Evolutionary conservation across 2,888 invertebrate species (phyloP), one percentile per base, ranked within the genome.

Genomic region (Gasteruption jaculator): DNA sequence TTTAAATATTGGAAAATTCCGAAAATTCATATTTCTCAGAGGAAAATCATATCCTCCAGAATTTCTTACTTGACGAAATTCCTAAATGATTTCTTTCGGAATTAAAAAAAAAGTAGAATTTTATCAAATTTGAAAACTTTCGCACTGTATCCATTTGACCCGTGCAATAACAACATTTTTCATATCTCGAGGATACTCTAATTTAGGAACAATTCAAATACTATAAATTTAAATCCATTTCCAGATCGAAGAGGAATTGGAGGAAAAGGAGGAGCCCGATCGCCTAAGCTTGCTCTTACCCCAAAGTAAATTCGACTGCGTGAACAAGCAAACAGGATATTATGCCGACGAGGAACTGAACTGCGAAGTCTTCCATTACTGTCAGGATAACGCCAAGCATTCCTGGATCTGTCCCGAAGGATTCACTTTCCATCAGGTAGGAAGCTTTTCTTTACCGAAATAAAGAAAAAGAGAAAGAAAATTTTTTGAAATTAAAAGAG

Each of bases 321-420:
- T 77, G 25, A 80, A 79, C 58, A 86, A 85, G 63, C 86, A 86
- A 63, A 86, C 88, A 8, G 92, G 92, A 6, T 93, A 92, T 73
- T 92, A 92, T 65, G 92, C 92, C 18, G 92, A 92, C 62, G 87
- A 90, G 60, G 86, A 86, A 30, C 78, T 93, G 16, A 82, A 82
- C 58, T 93, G 92, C 63, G 91, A 92, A 72, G 90, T 92, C 25
- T 93, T 92, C 80, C 92, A 92, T 66, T 92, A 92, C 71, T 92
- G 92, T 65, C 90, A 91, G 65, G 91, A 90, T 56, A 87, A 84
- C 56, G 86, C 86, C 25, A 85, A 84, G 61, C 91, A 92, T 71
- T 91, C 91, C 2, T 93, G 92, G 91, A 85, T 92, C 58, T 93
- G 92, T 59, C 92, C 92, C 0, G 89, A 91, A 58, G 91, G 91